These are phyloP conservation scores for Bryconaethiops microstoma DNA, from an alignment of 2,797 vertebrate species.

Conservation along the genomic window DNA sequence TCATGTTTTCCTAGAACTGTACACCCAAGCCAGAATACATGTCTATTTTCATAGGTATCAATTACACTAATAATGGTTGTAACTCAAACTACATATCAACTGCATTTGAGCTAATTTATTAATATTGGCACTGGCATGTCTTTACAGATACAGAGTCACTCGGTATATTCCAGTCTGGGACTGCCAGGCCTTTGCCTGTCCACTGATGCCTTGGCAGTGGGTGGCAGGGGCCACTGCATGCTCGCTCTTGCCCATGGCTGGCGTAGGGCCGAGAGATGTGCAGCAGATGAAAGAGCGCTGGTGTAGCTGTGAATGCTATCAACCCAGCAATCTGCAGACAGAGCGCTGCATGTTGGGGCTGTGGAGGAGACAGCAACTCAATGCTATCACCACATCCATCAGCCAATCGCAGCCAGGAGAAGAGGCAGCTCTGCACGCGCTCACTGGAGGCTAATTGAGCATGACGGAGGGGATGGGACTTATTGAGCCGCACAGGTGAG, in stretches of 20 bases:
- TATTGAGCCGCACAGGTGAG: constrained; percentile 79
- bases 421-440: constrained; percentile 54
- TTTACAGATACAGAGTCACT: background rate
- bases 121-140: background rate
- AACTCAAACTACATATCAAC: background rate
- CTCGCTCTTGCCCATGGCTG: constrained; percentile 57
- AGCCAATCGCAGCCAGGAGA: constrained; percentile 63
- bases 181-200: constrained; percentile 5
- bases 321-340: constrained; percentile 75
- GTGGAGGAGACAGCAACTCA: constrained; percentile 67
- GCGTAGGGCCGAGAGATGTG: constrained; percentile 49
- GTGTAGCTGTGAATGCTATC: constrained; percentile 80
- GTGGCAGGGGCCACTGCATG: constrained; percentile 56
- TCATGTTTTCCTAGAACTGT: too few species aligned
- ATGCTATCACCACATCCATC: constrained; percentile 75
- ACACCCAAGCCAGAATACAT: background rate
- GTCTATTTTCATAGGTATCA: background rate
- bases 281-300: constrained; percentile 56
- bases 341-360: constrained; percentile 64
- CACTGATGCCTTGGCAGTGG: constrained; percentile 26
- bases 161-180: background rate
- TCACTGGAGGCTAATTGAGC: constrained; percentile 75
- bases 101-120: background rate
- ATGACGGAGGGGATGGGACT: constrained; percentile 66
- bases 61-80: too few species aligned